Percentiles rank a stretch among this genome's conserved stretches.
Conservation (phyloP, 2,113 vertebrate genomes). For the Mus spicilegus region DNA sequence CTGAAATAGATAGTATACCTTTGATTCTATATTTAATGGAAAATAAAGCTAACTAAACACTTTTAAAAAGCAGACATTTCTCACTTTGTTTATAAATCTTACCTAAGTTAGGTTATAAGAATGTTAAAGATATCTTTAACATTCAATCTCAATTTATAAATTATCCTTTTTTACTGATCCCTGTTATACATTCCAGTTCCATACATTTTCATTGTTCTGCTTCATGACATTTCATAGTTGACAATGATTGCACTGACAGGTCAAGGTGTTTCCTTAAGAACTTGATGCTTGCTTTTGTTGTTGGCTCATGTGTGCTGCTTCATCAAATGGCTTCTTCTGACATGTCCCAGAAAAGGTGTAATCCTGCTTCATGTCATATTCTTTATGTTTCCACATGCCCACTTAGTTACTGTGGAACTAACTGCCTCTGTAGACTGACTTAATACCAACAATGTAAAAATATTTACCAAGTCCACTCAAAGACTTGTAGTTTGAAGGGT, state of each 20-base stretch:
- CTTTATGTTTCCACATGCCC: background rate
- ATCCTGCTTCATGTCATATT: conserved; percentile 7
- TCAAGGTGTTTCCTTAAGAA: background rate
- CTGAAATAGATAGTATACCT: conserved; percentile 43
- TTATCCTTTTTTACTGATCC: background rate
- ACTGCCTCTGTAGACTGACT: background rate
- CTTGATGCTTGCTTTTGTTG: conserved; percentile 16
- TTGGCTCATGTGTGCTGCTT: background rate
- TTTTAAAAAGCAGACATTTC: conserved; percentile 12
- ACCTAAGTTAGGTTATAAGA: background rate
- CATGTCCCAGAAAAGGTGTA: background rate
- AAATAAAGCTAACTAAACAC: conserved; percentile 69
- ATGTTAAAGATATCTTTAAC: background rate
- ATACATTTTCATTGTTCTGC: conserved; percentile 16
- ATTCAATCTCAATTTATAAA: conserved; percentile 19
- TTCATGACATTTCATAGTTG: conserved; percentile 22
- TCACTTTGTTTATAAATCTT: conserved; percentile 33
- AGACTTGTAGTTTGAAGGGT: background rate
- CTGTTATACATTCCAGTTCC: background rate
- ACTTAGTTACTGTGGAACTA: background rate
- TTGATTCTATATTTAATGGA: conserved; percentile 68
- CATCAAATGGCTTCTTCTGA: background rate
- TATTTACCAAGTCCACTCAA: background rate
- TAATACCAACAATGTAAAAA: background rate
- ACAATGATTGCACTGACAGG: background rate